Percentiles rank a stretch among this genome's conserved stretches.
Evolutionary conservation across 1,140 invertebrate species (phyloP).

Genomic region (Drosophila athabasca): DNA sequence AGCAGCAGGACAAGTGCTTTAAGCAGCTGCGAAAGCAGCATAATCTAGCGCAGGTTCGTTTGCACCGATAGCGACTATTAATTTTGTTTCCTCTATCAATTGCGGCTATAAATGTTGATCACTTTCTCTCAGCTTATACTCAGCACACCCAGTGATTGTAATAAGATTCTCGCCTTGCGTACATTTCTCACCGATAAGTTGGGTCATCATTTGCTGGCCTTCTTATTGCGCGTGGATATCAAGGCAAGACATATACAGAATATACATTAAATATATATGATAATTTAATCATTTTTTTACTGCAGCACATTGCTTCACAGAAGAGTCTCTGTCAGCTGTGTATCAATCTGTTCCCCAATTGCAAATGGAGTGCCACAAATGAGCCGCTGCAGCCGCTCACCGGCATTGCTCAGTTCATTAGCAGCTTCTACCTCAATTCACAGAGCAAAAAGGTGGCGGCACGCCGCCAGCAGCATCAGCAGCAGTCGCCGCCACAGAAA

Average conservation of each 20-base stretch:
- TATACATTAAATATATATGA: background rate
- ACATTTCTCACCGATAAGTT: conserved; percentile 73
- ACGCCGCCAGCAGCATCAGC: conserved; percentile 32
- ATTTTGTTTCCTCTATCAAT: background rate
- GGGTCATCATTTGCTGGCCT: conserved; percentile 73
- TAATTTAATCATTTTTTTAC: conserved; percentile 5
- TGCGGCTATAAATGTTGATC: background rate
- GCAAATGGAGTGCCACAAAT: conserved; percentile 64
- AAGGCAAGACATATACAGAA: conserved; percentile 49
- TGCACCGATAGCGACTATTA: background rate
- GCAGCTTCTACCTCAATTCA: conserved; percentile 60
- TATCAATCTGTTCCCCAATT: conserved; percentile 79
- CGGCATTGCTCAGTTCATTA: conserved; percentile 58
- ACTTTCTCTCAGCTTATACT: conserved; percentile 63
- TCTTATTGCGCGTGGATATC: conserved; percentile 70
- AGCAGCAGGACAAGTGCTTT: conserved; percentile 60
- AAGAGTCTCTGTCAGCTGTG: conserved; percentile 77
- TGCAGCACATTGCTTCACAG: conserved; percentile 77
- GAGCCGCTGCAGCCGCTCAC: conserved; percentile 38
- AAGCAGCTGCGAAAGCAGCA: conserved; percentile 70
- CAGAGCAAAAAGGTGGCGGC: conserved; percentile 50
- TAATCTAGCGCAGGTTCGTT: conserved; percentile 69
- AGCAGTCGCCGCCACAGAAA: conserved; percentile 11
- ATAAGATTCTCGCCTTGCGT: conserved; percentile 74
- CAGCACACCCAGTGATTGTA: conserved; percentile 76